Base-by-base conservation (phyloP, 2,888 invertebrate genomes). In the Hyposoter dolosus region DNA sequence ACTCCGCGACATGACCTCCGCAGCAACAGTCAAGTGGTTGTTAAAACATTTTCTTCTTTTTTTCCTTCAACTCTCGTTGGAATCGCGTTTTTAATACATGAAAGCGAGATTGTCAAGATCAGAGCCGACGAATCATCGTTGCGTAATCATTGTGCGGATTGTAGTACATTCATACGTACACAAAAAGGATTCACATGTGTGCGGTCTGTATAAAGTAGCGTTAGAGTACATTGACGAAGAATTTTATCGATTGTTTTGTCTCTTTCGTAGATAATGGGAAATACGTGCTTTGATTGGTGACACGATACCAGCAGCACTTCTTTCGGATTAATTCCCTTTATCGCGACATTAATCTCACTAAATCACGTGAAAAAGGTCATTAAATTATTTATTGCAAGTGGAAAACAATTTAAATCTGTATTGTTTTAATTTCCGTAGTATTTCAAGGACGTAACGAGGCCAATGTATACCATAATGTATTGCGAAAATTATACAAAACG, bases 161-260 rank as follows among this genome's bases (percentile, higher is more conserved):
- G 43, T 40, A 69, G 15, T 40, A 9, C 1, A 45, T 43, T 19
- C 47, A 17, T 15, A 47, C 17, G 19, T 17, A 32, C 15, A 10
- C 4, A n/a, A 40, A 40, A 40, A 15, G 56, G 7, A 60, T 23
- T 12, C 12, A 40, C 15, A 43, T 23, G 56, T 56, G 74, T 56
- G 12, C 47, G 15, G 23, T 53, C 28, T 28, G 43, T 23, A 56
- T 9, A 43, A 63, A 17, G 40, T 12, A 7, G 32, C 40, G 23
- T 43, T 23, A 45, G 10, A 12, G 71, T 45, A 35, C 50, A 66
- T 78, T 47, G 17, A 28, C 45, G 32, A 69, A 63, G 60, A 68
- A 40, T 35, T 50, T 79, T 79, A 79, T 83, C 83, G 75, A 84
- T 83, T 68, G 23, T 35, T 65, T 47, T 35, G 72, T 78, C n/a